Evolutionary conservation across 64 coral and sea anemone genomes (phyloP), one percentile per base, ranked within the genome.

Genomic region (Montipora foliosa): DNA sequence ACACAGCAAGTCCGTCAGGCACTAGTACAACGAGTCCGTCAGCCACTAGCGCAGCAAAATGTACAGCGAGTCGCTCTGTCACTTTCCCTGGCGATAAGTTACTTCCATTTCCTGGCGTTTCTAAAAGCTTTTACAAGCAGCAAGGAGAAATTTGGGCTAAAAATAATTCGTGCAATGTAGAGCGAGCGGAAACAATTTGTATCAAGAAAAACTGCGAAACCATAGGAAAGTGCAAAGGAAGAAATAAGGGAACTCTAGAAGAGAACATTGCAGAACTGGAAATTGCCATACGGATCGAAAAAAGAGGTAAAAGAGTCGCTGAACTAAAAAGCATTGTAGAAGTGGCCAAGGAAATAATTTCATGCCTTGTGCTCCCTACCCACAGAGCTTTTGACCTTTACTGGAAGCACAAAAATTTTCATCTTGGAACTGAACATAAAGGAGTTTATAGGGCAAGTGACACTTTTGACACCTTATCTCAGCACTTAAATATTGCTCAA

Each of bases 401-500:
- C 75, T 87, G 87, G 81, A 88, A 76, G 48, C 76, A 88, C 75
- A 93, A 93, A 93, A 84, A 88, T 79, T 79, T 48, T 55, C 47
- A 66, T 52, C 77, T 87, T 53, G 57, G 75, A 20, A 87, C 61
- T 79, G 78, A 88, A 49, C 25, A 78, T 69, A 93, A 88, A 79
- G 47, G 48, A 79, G 70, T 76, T 76, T 77, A 76, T 16, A 93
- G 79, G 20, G 69, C 92, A 25, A 79, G 83, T 12, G 85, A 94
- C 78, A 87, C 87, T 68, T 94, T 81, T 22, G 66, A 46, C 2
- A 87, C 70, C 70, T 78, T 94, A 67, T 81, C 45, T 74, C 84
- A 66, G 61, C 70, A 96, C 78, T 72, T 95, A 44, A 95, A 83
- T 25, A 92, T 95, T 44, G 52, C 78, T 80, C 85, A 95, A 91